Evolutionary conservation across 2,797 vertebrate species (phyloP).

Genomic region (Bufotes viridis): DNA sequence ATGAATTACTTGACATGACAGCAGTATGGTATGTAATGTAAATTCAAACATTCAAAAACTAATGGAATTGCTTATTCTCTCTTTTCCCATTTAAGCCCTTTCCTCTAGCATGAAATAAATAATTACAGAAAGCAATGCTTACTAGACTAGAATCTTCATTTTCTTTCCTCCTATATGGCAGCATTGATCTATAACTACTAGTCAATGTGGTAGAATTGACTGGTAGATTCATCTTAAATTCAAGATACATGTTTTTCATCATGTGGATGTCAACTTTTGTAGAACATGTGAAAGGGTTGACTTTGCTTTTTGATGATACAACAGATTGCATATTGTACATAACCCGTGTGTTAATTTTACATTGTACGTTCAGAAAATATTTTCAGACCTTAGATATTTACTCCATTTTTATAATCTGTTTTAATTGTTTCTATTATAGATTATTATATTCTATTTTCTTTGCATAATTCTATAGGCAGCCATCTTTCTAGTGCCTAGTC

Average conservation of each 20-base stretch:
- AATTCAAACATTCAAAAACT: slow-evolving; percentile 21
- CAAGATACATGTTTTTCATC: not conserved
- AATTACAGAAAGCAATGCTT: slow-evolving; percentile 25
- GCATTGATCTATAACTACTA: not conserved
- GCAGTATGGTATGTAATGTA: not conserved
- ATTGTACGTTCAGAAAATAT: not conserved
- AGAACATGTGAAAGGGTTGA: not conserved
- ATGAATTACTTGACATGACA: slow-evolving; percentile 29
- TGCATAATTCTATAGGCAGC: too few species aligned
- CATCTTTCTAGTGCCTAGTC: too few species aligned
- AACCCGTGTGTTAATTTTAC: not conserved
- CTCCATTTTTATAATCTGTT: not conserved
- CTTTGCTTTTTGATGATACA: not conserved
- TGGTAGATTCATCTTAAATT: not conserved
- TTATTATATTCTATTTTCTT: too few species aligned
- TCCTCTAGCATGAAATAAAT: slow-evolving; percentile 17
- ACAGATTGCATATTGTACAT: not conserved
- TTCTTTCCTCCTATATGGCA: not conserved
- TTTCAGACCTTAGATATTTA: not conserved
- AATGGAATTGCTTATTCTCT: slow-evolving; percentile 12
- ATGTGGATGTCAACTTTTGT: not conserved
- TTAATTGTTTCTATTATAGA: too few species aligned
- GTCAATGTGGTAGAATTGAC: slow-evolving; percentile 1
- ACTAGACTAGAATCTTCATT: slow-evolving; percentile 10
- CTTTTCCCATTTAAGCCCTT: not conserved